A percentile compares a stretch with the other conserved stretches of the same genome.
phyloP scores from a whole-genome alignment of 1,140 invertebrate species.

The Anoplolepis gracilipes region DNA sequence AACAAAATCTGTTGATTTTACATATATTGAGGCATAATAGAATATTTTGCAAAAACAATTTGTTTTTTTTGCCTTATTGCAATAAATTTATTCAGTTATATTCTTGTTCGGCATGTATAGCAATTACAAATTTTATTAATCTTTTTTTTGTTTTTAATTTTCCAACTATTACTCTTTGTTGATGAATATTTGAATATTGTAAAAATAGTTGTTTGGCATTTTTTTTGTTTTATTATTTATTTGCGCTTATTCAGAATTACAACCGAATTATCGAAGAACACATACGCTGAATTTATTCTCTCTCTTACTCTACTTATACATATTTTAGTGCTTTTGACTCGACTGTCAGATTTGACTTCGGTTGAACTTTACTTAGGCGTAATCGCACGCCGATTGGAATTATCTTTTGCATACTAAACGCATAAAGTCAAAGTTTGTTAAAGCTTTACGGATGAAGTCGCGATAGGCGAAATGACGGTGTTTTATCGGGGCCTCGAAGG shows the following conservation, averaged over 20 bases:
- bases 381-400: neutral
- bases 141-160: neutral
- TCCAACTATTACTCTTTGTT: neutral
- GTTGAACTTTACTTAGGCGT: neutral
- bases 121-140: neutral
- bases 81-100: neutral
- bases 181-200: neutral
- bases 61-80: neutral
- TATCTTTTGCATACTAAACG: neutral
- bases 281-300: neutral
- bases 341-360: neutral
- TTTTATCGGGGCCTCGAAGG: conserved; percentile 59
- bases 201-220: neutral
- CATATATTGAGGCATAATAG: neutral
- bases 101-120: neutral
- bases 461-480: conserved; percentile 43
- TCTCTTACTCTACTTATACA: neutral
- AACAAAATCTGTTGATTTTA: neutral
- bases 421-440: conserved; percentile 26
- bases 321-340: neutral
- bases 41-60: neutral
- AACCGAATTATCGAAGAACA: neutral
- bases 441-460: conserved; percentile 7
- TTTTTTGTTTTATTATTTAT: neutral
- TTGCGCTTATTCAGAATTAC: neutral